Conservation (phyloP, 2,113 vertebrate genomes). For the Gallinago undulata region DNA sequence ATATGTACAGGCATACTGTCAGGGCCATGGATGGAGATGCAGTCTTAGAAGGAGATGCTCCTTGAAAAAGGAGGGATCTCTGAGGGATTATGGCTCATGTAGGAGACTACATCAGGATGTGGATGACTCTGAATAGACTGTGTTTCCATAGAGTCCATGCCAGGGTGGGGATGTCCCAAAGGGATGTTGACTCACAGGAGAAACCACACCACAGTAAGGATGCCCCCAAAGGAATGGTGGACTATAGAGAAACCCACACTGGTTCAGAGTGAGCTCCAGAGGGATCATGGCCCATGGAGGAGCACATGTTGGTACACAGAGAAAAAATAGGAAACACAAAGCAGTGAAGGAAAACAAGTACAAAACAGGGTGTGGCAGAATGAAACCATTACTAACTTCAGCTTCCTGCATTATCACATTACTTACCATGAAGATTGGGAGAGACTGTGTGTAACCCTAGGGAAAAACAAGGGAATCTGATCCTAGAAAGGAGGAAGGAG, state of each 20-base stretch:
- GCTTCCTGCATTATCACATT: neutral
- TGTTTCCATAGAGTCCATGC: neutral
- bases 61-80: neutral
- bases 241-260: neutral
- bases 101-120: neutral
- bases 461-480: neutral
- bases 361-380: neutral
- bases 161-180: fast-evolving
- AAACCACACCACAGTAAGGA: neutral
- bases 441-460: fast-evolving
- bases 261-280: neutral
- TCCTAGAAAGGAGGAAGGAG: neutral
- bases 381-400: neutral
- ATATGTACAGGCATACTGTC: neutral
- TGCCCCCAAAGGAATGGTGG: fast-evolving
- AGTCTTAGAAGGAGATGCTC: neutral
- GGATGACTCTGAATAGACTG: neutral
- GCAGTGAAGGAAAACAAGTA: neutral
- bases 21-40: neutral
- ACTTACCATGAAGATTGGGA: neutral
- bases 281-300: neutral
- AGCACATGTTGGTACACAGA: fast-evolving
- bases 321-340: neutral
- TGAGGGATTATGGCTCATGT: neutral
- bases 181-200: no score